A percentile compares a stretch with the other conserved stretches of the same genome.
These are phyloP conservation scores for Pristiophorus japonicus DNA, from an alignment of 2,113 vertebrate species.

Conservation along the genomic window DNA sequence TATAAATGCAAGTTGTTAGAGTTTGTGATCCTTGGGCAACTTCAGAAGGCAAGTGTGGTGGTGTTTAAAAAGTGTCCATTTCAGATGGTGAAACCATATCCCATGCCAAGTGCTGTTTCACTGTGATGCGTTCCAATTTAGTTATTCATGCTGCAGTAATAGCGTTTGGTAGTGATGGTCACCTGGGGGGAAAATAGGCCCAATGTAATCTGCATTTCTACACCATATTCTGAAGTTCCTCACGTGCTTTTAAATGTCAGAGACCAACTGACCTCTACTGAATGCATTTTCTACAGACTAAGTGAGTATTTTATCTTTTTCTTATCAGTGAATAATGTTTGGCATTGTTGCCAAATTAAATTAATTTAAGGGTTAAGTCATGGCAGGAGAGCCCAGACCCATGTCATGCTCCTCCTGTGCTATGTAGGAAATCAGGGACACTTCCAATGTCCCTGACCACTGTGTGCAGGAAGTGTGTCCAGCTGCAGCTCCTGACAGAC, in stretches of 20 bases:
- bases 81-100: background rate
- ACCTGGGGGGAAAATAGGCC: background rate
- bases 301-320: no score
- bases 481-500: no score
- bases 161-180: background rate
- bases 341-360: no score
- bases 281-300: background rate
- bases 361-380: no score
- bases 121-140: background rate
- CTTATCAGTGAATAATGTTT: no score
- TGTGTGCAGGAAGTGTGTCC: no score
- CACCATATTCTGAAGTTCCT: background rate
- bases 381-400: no score
- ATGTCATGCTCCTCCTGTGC: no score
- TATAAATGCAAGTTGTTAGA: background rate
- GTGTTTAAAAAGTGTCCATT: background rate
- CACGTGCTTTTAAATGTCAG: background rate
- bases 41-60: background rate
- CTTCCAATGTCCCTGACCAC: no score
- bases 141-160: background rate
- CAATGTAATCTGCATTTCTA: background rate
- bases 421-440: no score
- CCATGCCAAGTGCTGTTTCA: background rate
- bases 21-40: background rate
- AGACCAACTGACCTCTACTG: background rate